A percentile compares a stretch with the other conserved stretches of the same genome.
phyloP scores from a whole-genome alignment of 2,888 invertebrate species.

The Oeneis ivallda region DNA sequence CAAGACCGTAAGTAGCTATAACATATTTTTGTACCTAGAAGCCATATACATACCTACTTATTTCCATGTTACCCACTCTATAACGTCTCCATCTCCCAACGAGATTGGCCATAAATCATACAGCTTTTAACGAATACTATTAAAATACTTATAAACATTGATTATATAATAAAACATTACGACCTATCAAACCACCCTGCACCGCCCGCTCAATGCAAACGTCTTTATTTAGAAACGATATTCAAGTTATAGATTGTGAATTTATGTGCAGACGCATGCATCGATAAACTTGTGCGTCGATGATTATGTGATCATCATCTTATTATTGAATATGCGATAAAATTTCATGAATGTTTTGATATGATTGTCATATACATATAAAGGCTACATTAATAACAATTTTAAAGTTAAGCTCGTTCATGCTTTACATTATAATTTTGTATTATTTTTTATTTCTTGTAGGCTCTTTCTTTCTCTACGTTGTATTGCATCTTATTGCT shows the following conservation, averaged over 20 bases:
- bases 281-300: constrained; percentile 5
- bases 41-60: not conserved
- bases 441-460: too few relatives aligned
- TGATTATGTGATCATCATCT: constrained; percentile 1
- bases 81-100: constrained; percentile 25
- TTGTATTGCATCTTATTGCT: too few relatives aligned
- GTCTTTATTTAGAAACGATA: constrained; percentile 36
- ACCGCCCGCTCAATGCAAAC: constrained; percentile 25
- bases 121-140: constrained; percentile 35
- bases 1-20: not conserved
- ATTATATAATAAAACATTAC: constrained; percentile 38
- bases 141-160: constrained; percentile 33
- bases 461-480: too few relatives aligned
- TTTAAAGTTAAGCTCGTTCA: too few relatives aligned
- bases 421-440: too few relatives aligned
- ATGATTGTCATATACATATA: too few relatives aligned
- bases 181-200: constrained; percentile 38
- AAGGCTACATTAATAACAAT: too few relatives aligned
- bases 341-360: too few relatives aligned
- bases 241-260: constrained; percentile 27
- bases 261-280: constrained; percentile 23
- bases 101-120: constrained; percentile 38
- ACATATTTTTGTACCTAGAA: not conserved
- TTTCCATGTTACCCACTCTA: not conserved
- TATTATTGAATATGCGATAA: not conserved